These are phyloP conservation scores for Alviniconcha strummeri DNA, from an alignment of 2,888 invertebrate genomes.

Conservation along the genomic window DNA sequence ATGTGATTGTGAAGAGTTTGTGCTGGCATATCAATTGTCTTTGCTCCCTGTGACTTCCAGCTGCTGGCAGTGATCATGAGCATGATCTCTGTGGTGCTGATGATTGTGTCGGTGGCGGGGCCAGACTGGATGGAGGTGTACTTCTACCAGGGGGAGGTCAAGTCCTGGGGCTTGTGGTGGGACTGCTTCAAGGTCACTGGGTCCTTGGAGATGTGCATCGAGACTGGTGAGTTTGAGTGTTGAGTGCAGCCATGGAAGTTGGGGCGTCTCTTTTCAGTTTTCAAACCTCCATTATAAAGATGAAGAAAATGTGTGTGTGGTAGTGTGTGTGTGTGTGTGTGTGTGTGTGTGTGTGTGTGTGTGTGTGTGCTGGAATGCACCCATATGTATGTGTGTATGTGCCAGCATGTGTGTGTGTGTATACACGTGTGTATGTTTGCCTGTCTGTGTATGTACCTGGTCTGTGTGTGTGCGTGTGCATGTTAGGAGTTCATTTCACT, in stretches of 20 bases:
- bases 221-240: constrained; percentile 33
- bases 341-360: too few relatives aligned
- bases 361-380: too few relatives aligned
- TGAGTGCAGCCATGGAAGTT: too few relatives aligned
- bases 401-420: not conserved
- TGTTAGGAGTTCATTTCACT: too few relatives aligned
- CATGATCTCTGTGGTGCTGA: constrained; percentile 49
- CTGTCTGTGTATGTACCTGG: not conserved
- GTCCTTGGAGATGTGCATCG: constrained; percentile 38
- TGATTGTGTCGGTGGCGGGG: constrained; percentile 52
- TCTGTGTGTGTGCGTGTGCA: too few relatives aligned
- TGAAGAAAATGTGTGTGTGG: too few relatives aligned
- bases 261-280: too few relatives aligned
- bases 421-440: not conserved
- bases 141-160: constrained; percentile 31
- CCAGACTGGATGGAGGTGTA: constrained; percentile 57
- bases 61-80: constrained; percentile 53
- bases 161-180: constrained; percentile 46
- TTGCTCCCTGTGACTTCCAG: constrained; percentile 41
- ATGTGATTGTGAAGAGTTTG: not conserved
- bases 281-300: too few relatives aligned
- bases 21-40: not conserved
- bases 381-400: not conserved
- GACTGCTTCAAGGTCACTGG: constrained; percentile 38
- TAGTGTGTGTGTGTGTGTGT: too few relatives aligned